phyloP scores from a whole-genome alignment of 1,140 invertebrate species.

The Drosophila lini region DNA sequence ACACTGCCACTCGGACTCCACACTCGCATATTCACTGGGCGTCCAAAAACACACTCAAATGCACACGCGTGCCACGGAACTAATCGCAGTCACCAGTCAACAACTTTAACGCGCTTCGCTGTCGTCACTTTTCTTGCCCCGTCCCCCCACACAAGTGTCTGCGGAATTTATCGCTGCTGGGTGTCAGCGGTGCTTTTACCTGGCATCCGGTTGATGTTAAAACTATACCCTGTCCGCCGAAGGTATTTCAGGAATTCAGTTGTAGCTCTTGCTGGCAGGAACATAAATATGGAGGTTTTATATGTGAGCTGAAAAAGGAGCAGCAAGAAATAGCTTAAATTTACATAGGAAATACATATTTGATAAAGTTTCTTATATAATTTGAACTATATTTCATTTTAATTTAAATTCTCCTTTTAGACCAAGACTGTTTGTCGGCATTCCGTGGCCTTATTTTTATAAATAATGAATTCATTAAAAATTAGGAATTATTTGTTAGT shows the following conservation, averaged over 20 bases:
- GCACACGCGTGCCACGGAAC: constrained; percentile 46
- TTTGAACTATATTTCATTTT: background rate
- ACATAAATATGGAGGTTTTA: background rate
- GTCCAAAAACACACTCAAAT: constrained; percentile 54
- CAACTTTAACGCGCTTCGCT: constrained; percentile 42
- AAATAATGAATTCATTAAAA: no score
- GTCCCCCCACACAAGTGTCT: constrained; percentile 41
- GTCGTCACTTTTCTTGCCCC: constrained; percentile 68
- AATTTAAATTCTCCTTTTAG: background rate
- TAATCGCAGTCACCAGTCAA: constrained; percentile 51
- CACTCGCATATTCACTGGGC: constrained; percentile 25
- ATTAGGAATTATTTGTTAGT: background rate
- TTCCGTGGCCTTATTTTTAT: background rate
- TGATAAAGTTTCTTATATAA: no score
- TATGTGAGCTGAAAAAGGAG: no score
- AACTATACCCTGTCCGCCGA: background rate
- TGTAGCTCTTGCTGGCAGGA: background rate
- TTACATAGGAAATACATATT: background rate
- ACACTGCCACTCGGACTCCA: background rate
- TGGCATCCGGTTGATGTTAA: constrained; percentile 58
- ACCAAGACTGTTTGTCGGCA: no score
- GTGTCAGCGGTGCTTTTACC: constrained; percentile 50
- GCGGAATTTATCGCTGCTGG: constrained; percentile 53
- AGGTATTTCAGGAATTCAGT: constrained; percentile 1
- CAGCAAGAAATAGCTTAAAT: background rate